Conservation (phyloP, 2,888 invertebrate species). For the Idaea straminata region DNA sequence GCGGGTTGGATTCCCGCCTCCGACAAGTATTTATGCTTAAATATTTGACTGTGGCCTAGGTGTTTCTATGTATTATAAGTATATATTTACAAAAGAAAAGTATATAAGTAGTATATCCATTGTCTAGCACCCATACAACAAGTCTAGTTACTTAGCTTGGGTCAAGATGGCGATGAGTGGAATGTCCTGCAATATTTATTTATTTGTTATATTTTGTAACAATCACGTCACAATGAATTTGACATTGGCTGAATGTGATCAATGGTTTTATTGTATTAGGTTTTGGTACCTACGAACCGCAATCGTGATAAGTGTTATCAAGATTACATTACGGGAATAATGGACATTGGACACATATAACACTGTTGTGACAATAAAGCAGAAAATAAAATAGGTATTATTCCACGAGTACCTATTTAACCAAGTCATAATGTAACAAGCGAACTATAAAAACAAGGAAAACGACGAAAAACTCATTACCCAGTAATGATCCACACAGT, state of each 20-base stretch:
- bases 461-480: neutral
- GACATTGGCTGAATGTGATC: neutral
- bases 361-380: neutral
- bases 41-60: no score
- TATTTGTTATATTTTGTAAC: neutral
- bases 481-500: neutral
- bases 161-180: no score
- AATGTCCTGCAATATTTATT: no score
- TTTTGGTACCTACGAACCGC: neutral
- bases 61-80: no score
- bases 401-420: neutral
- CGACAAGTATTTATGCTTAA: no score
- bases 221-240: conserved; percentile 3
- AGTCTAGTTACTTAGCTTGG: no score
- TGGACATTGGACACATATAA: neutral
- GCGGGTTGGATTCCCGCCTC: no score
- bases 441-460: neutral
- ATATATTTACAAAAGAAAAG: no score
- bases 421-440: neutral
- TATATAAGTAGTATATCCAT: no score
- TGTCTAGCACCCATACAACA: no score
- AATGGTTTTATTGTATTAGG: neutral
- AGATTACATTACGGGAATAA: neutral
- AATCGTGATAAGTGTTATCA: neutral
- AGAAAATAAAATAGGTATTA: neutral